These are phyloP conservation scores for Clarias gariepinus DNA, from an alignment of 2,113 vertebrate genomes.

Conservation along the genomic window DNA sequence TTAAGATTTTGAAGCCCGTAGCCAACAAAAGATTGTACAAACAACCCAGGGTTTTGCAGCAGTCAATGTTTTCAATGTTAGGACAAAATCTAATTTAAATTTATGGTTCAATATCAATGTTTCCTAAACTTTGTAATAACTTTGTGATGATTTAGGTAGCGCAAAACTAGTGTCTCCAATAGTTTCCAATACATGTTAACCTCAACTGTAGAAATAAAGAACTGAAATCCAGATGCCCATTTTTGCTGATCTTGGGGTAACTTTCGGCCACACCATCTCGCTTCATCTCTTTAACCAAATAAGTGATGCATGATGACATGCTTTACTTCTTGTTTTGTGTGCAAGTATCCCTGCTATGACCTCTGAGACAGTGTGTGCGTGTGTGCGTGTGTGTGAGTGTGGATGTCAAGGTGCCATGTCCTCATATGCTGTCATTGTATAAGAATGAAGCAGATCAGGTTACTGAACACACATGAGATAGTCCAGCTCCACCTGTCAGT, in stretches of 20 bases:
- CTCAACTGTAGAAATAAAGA: neutral
- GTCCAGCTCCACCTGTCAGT: conserved; percentile 15
- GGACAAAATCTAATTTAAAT: neutral
- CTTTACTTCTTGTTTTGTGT: neutral
- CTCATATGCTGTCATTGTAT: conserved; percentile 24
- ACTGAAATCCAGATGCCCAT: neutral
- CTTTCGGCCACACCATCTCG: neutral
- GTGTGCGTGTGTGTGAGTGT: neutral
- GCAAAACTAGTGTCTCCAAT: neutral
- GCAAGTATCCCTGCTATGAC: neutral
- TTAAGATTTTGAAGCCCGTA: neutral
- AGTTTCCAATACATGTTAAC: neutral
- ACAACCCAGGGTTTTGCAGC: neutral
- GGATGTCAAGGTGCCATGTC: conserved; percentile 23
- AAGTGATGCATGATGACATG: neutral
- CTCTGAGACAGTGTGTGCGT: neutral
- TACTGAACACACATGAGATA: conserved; percentile 21
- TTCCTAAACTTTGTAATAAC: too few relatives aligned
- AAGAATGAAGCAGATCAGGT: conserved; percentile 30
- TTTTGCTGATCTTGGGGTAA: neutral
- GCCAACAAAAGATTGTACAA: neutral
- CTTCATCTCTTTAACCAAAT: neutral
- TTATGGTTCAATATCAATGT: neutral
- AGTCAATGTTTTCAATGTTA: neutral
- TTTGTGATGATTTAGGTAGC: neutral